Evolutionary conservation across 53 echinoderm and acorn worm species (phyloP), one percentile per base, ranked within the genome.

Genomic region (Astropecten irregularis): DNA sequence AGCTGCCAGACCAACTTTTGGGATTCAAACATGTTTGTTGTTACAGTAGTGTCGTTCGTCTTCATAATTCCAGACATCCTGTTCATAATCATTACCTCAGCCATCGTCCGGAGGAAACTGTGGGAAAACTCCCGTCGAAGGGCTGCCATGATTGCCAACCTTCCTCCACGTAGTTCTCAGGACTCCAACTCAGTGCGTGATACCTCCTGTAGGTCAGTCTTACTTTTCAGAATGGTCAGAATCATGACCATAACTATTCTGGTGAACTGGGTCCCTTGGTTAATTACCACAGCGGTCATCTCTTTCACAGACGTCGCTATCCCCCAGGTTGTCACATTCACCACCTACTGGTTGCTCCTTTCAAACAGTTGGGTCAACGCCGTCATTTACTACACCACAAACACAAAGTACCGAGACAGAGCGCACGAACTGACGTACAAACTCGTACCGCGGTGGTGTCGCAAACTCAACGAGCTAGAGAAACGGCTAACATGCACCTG

Each of bases 261-360:
- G 9, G 5, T 62, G 27, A 51, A 25, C 30, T 72, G 53, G 50
- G 14, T 72, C 8, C 72, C 72, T 7, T 53, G 49, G 6, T 3
- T 62, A 5, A 6, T 59, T 9, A 10, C 47, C 15, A 4, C 40
- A n/a, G 14, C 47, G 13, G 0, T 79, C 46, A 21, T 79, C 30
- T 4, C 28, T 3, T 5, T 27, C 2, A 0, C 44, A 2, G 32
- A 11, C 1, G 3, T 42, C 1, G 0, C 10, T 1, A 19, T 79
- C 15, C 31, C 79, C 10, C 79, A 79, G 20, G 60, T 79, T n/a
- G 40, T 79, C 16, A 14, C 31, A 18, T 79, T 79, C 23, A 29
- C 46, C 11, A 14, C 34, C 0, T 79, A 42, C 28, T 79, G 68
- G 68, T 20, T 38, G 42, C 42, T 68, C 16, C 22, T 68, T 20